Evolutionary conservation across 2,113 vertebrate species (phyloP).

Genomic region (Heterocephalus glaber): DNA sequence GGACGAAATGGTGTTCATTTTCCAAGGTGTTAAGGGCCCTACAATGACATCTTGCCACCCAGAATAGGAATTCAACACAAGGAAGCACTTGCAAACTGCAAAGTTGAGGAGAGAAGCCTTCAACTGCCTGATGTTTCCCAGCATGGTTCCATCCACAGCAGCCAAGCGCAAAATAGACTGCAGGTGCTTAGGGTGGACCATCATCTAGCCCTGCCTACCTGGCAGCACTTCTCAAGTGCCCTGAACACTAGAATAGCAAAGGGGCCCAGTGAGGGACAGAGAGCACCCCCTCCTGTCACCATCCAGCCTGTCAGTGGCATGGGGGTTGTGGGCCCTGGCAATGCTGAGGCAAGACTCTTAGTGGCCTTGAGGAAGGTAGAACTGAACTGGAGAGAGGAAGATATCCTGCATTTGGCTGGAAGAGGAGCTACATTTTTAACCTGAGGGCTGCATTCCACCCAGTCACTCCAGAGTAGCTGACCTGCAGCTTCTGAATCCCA

Average conservation of each 20-base stretch:
- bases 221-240: background rate
- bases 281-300: background rate
- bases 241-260: background rate
- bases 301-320: fast-evolving
- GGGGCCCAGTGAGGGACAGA: fast-evolving
- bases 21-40: background rate
- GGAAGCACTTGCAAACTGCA: background rate
- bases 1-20: background rate
- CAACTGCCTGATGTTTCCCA: background rate
- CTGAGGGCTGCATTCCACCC: background rate
- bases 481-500: background rate
- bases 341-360: fast-evolving
- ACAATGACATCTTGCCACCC: no score
- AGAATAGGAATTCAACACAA: background rate
- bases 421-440: background rate
- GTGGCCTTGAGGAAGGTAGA: background rate
- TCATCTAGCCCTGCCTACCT: background rate
- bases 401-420: background rate
- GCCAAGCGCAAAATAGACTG: background rate
- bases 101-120: background rate
- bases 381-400: background rate
- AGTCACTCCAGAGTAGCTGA: background rate
- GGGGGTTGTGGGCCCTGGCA: fast-evolving
- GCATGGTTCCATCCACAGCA: background rate
- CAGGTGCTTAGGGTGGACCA: no score